These are phyloP conservation scores for Trichechus manatus DNA, from an alignment of 2,113 vertebrate species.

Conservation along the genomic window DNA sequence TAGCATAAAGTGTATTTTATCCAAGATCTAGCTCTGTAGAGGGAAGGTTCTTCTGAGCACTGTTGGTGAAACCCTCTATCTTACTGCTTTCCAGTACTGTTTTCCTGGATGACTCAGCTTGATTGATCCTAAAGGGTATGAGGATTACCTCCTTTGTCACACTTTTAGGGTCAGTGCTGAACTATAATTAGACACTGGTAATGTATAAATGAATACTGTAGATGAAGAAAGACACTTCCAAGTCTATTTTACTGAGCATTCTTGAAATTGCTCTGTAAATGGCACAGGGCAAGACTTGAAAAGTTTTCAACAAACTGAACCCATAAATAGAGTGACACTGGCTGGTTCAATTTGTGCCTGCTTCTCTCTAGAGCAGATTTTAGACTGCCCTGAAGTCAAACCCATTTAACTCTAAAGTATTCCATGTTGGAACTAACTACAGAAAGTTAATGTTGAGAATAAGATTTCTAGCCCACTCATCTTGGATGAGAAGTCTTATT, in stretches of 20 bases:
- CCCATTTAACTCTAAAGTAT: conserved; percentile 26
- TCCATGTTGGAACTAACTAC: conserved; percentile 16
- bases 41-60: not conserved
- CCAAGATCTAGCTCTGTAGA: not conserved
- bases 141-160: not conserved
- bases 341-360: not conserved
- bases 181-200: not conserved
- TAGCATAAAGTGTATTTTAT: not conserved
- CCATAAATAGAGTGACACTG: conserved; percentile 20
- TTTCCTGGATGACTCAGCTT: not conserved
- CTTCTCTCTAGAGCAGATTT: conserved; percentile 51
- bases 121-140: not conserved
- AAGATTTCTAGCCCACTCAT: not conserved
- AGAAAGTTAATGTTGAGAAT: not conserved
- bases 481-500: not conserved
- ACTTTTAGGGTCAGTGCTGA: not conserved
- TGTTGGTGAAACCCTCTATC: not conserved
- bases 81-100: not conserved
- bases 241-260: conserved; percentile 42
- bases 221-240: conserved; percentile 43
- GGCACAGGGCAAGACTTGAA: conserved; percentile 29
- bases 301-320: not conserved
- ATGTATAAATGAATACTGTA: not conserved
- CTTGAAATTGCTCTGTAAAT: conserved; percentile 64
- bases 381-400: conserved; percentile 44